phyloP scores from a whole-genome alignment of 1,140 invertebrate genomes.

The Drosophila lacteicornis region DNA sequence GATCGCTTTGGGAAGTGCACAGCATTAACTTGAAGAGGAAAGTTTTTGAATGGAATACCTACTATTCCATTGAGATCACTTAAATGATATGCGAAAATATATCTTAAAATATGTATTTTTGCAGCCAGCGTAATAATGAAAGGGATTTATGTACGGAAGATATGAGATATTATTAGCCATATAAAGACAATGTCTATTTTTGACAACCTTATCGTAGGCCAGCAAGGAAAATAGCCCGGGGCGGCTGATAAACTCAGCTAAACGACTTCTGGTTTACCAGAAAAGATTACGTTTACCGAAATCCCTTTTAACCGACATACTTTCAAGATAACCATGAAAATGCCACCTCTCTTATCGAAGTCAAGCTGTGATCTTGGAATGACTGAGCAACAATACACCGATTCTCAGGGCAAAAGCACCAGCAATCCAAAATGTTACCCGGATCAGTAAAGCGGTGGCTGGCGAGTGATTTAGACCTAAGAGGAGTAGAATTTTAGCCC shows the following conservation, averaged over 20 bases:
- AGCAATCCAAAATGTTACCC: not conserved
- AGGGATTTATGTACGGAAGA: not conserved
- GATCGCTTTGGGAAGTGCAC: conserved; percentile 53
- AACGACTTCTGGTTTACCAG: not conserved
- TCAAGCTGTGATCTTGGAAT: not conserved
- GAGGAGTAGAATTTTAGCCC: not conserved
- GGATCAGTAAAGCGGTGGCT: not conserved
- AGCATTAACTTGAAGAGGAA: conserved; percentile 31
- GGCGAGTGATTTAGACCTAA: not conserved
- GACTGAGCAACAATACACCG: not conserved
- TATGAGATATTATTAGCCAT: not conserved
- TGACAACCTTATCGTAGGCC: not conserved
- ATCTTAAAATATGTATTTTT: not conserved
- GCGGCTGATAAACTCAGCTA: not conserved
- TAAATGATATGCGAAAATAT: not conserved
- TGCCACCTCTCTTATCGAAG: not conserved
- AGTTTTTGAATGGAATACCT: conserved; percentile 20
- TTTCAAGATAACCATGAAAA: not conserved
- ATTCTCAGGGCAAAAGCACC: not conserved
- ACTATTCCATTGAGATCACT: not conserved
- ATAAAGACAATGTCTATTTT: not conserved
- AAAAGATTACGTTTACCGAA: not conserved
- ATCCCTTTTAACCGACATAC: not conserved
- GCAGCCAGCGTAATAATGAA: not conserved
- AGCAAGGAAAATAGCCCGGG: not conserved